Evolutionary conservation across 2,797 vertebrate species (phyloP), one percentile per base, ranked within the genome.

Genomic region (Myoxocephalus aenaeus): DNA sequence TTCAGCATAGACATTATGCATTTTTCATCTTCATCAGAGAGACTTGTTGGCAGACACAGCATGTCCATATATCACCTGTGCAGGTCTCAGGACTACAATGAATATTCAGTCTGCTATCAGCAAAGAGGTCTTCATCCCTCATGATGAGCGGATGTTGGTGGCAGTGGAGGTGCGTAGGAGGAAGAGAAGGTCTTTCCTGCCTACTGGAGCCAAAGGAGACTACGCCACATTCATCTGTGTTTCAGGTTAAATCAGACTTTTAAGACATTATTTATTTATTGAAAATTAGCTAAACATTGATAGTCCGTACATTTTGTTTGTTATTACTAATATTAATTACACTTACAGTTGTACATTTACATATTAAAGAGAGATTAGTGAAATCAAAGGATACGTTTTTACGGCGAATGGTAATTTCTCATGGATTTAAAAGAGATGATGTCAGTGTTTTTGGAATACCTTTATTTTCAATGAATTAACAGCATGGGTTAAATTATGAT

Each of bases 191-290:
- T 95, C 96, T 63, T 97, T 98, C 81, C 91, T 99, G 76, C 94
- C 96, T 32, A 92, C 95, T n/a, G 95, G 95, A 25, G 94, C 95
- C 79, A 96, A 96, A 91, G 94, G 93, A 62, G 95, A 97, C 88
- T 98, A 99, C 77, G 79, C 93, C 81, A 98, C 97, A 20, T 99
- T 96, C 58, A 97, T 99, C 87, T 99, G 97, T 89, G 82, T 99
- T 58, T 98, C 97, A 96, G 98, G 98, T 99, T 96, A 74, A 67
- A 20, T 38, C 4, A 12, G 12, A 25, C 29, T n/a, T 46, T 11
- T 3, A 53, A 13, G 5, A 62, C 13, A 12, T 32, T 20, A 2
- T 18, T 53, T 17, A 40, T 64, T 32, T 20, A 14, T 20, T 50
- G 20, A 40, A 51, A 13, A 34, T n/a, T n/a, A 65, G 15, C 8